phyloP scores from a whole-genome alignment of 2,113 vertebrate species.

The Scatophagus argus region DNA sequence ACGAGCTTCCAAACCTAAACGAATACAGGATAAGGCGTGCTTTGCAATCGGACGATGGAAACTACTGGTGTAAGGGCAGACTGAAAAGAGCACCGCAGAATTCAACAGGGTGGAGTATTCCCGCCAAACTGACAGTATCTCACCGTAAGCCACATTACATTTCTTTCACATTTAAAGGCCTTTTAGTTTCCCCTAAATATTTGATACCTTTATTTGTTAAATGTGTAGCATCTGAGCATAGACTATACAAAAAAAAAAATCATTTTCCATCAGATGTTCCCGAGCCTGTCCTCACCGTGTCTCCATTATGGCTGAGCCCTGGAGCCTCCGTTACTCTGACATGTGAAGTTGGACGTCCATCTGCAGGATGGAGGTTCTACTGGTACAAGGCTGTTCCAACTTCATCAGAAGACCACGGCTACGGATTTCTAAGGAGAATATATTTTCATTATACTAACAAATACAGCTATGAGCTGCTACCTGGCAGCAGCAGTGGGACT shows the following conservation, averaged over 20 bases:
- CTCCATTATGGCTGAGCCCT: slow-evolving; percentile 50
- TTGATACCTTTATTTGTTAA: not conserved
- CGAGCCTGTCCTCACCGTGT: slow-evolving; percentile 32
- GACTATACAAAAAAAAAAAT: not conserved
- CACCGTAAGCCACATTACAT: not conserved
- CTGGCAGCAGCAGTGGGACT: slow-evolving; percentile 37
- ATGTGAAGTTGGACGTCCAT: slow-evolving; percentile 29
- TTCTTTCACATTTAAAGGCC: not conserved
- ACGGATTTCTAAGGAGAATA: no score
- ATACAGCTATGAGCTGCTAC: slow-evolving; percentile 38
- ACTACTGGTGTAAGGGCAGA: slow-evolving; percentile 18
- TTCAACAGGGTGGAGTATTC: slow-evolving; percentile 8
- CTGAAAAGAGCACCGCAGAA: not conserved
- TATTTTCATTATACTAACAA: no score
- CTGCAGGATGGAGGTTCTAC: slow-evolving; percentile 53
- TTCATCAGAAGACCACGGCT: fast-evolving
- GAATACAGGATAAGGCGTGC: not conserved
- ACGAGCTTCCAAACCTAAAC: not conserved
- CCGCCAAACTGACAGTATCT: not conserved
- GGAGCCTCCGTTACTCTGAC: slow-evolving; percentile 67
- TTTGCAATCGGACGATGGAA: not conserved
- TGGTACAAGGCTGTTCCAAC: slow-evolving; percentile 47
- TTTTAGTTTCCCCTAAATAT: not conserved
- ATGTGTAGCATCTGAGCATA: not conserved
- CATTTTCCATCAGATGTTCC: slow-evolving; percentile 6